phyloP scores from a whole-genome alignment of 2,888 invertebrate species.

The Ophioninae sp. region DNA sequence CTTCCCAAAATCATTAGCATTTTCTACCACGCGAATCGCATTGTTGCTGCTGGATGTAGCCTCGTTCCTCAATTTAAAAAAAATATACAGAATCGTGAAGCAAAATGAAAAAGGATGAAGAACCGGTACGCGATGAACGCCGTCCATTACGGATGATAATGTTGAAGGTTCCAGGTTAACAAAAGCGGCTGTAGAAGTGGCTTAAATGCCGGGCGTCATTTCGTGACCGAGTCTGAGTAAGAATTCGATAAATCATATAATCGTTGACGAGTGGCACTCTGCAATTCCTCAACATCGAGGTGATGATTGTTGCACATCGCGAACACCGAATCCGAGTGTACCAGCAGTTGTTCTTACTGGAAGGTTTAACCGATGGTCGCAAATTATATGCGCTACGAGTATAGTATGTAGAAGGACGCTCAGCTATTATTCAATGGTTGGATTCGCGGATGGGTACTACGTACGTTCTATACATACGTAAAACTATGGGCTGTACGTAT shows the following conservation, averaged over 20 bases:
- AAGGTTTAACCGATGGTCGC: too few relatives aligned
- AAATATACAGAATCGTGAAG: neutral
- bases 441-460: too few relatives aligned
- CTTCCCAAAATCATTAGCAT: conserved; percentile 67
- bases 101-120: too few relatives aligned
- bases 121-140: neutral
- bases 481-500: too few relatives aligned
- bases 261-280: conserved; percentile 16
- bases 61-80: conserved; percentile 21
- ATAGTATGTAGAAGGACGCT: too few relatives aligned
- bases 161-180: neutral
- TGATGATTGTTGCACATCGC: conserved; percentile 20
- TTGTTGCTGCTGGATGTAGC: conserved; percentile 32
- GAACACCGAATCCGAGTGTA: neutral
- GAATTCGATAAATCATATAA: conserved; percentile 40
- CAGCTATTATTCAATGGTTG: too few relatives aligned
- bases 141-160: neutral
- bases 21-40: conserved; percentile 64
- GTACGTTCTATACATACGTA: too few relatives aligned
- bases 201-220: conserved; percentile 23
- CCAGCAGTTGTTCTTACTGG: too few relatives aligned
- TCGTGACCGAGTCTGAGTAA: neutral
- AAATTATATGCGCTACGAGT: too few relatives aligned
- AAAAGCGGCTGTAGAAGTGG: neutral
- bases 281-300: conserved; percentile 30